Conservation (phyloP, 2,797 vertebrate genomes). For the Distichodus sexfasciatus region DNA sequence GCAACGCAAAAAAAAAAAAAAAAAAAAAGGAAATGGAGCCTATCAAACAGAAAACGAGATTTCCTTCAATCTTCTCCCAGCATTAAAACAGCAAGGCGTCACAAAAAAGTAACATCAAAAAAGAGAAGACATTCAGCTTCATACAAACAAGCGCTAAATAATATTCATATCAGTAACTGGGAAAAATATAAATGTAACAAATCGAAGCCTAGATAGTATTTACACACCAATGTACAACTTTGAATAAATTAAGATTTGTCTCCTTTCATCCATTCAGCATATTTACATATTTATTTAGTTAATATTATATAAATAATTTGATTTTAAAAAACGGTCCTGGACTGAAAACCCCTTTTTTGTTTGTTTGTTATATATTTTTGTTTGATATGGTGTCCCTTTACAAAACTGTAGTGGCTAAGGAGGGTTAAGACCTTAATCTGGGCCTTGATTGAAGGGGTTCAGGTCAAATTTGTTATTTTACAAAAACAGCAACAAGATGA, state of each 20-base stretch:
- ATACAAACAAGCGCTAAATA: constrained; percentile 75
- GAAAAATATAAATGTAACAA: constrained; percentile 76
- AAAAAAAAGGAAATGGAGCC: constrained; percentile 47
- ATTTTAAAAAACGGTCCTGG: constrained; percentile 28
- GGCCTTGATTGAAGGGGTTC: no score
- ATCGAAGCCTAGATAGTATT: constrained; percentile 82
- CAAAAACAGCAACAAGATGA: no score
- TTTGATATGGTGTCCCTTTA: no score
- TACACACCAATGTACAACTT: constrained; percentile 83
- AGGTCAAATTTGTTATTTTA: no score
- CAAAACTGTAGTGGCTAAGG: no score
- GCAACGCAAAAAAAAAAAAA: constrained; percentile 42
- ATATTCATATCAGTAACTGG: constrained; percentile 76
- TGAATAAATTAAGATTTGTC: constrained; percentile 87
- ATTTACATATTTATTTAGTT: constrained; percentile 80
- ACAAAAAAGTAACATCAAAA: constrained; percentile 54
- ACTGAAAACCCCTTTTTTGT: no score
- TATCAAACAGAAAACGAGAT: constrained; percentile 30
- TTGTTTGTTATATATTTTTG: no score
- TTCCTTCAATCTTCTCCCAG: constrained; percentile 58
- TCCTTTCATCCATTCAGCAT: constrained; percentile 78
- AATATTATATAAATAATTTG: constrained; percentile 84
- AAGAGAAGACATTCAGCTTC: constrained; percentile 55
- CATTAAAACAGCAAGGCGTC: constrained; percentile 63
- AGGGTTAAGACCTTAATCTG: no score